phyloP scores from a whole-genome alignment of 2,888 invertebrate species.

The Drosophila subquinaria region DNA sequence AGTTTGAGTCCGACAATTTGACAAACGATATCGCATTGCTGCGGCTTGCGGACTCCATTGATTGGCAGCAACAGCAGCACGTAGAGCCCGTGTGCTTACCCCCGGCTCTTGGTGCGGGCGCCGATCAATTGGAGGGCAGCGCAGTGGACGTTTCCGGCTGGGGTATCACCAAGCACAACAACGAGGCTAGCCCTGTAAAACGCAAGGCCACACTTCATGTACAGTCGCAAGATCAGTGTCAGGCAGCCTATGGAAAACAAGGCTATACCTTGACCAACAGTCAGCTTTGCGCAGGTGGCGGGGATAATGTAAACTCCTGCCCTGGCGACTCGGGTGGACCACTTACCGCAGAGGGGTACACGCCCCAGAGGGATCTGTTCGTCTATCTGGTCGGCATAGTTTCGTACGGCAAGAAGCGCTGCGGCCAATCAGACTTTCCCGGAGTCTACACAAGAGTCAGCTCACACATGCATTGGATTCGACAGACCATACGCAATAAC shows the following conservation, averaged over 20 bases:
- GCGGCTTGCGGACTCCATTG: constrained; percentile 87
- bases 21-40: constrained; percentile 90
- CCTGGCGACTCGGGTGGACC: constrained; percentile 89
- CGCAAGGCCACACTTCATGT: constrained; percentile 54
- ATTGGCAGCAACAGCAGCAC: constrained; percentile 76
- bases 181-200: constrained; percentile 49
- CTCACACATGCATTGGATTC: constrained; percentile 60
- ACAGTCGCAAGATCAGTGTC: constrained; percentile 38
- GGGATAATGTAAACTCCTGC: constrained; percentile 85
- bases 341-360: constrained; percentile 75
- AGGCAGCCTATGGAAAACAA: constrained; percentile 2
- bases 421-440: constrained; percentile 53
- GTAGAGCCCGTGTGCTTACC: constrained; percentile 88
- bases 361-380: constrained; percentile 32
- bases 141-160: constrained; percentile 87
- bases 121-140: constrained; percentile 76
- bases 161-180: constrained; percentile 87
- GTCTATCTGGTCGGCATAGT: constrained; percentile 64
- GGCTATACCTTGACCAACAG: constrained; percentile 10
- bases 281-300: constrained; percentile 67
- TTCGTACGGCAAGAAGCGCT: constrained; percentile 46
- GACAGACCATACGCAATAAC: constrained; percentile 45
- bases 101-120: constrained; percentile 26
- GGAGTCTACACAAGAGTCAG: constrained; percentile 64
- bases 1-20: constrained; percentile 85